Base-by-base conservation (phyloP, 2,888 invertebrate species). In the Salpingus planirostris region DNA sequence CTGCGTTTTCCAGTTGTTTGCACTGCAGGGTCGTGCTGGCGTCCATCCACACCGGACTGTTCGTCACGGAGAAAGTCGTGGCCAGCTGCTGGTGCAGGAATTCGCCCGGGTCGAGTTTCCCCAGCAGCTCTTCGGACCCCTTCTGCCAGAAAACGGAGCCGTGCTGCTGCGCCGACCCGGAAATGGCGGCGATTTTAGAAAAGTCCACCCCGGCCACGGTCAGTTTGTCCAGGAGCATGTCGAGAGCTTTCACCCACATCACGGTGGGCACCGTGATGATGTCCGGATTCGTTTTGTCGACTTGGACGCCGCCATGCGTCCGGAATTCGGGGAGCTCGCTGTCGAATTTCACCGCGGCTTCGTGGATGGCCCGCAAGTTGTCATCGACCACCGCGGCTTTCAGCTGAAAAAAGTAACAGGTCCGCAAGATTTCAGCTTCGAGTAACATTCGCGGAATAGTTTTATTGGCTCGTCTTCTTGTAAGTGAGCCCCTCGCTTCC, bases 21-120 rank as follows among this genome's bases (percentile, higher is more conserved):
- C 92, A 92, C 55, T 90, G 80, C 21, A 68, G 65, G 0, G 72
- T 72, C 45, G 79, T 91, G 45, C 85, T 90, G 3, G 86, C 83
- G 63, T 97, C 96, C 91, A 95, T 91, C 97, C 97, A 97, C 10
- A 95, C 80, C 0, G 97, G 96, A 6, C 91, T 87, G 43, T 86
- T 76, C 1, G 70, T 63, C 0, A 87, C 60, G 8, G 87, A 78
- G 62, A 97, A 97, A 0, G 70, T 67, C 3, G 81, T 78, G 28
- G 75, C 73, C 21, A 96, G 66, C 65, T 95, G 91, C 12, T 84
- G 77, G 66, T 89, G 85, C 5, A 95, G 64, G 61, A 87, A 86
- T 52, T 80, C 78, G 5, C 76, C 74, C 0, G 87, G 68, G 30
- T 86, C 73, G 13, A 95, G 66, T 25, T 65, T 73, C 31, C 65